Base-by-base conservation (phyloP, 1,140 invertebrate genomes). In the Phymastichus coffea region DNA sequence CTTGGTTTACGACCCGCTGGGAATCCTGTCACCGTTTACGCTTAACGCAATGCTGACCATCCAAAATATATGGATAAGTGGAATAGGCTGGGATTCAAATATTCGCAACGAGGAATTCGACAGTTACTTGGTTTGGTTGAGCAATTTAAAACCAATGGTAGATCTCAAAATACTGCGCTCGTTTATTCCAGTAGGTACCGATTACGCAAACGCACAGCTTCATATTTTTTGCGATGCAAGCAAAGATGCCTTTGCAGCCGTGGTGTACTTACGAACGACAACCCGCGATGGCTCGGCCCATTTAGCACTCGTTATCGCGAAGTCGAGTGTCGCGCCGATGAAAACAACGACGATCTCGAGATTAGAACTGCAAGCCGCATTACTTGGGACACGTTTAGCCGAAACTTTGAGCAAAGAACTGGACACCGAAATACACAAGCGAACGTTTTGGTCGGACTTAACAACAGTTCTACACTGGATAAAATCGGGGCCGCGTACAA, bases 331-430 rank as follows among this genome's bases (percentile, higher is more conserved):
- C 3, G 65, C 76, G 0, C 71, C 73, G 8, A 9, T 74, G 14
- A 71, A 70, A 46, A 30, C 40, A 7, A 26, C 70, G 12, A 70
- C 70, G 2, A 73, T 76, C 47, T 72, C 76, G 0, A 49, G 70
- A n/a, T 43, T 78, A 4, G 75, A 80, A 62, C 49, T 79, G 1
- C 63, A 72, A 23, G 75, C 69, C 3, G 71, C 73, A 2, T 38
- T 73, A 4, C 49, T 75, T 4, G 68, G 66, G 14, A 22, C 38
- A 3, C 1, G 26, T 14, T 23, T 54, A 4, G 23, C 40, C 1
- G 3, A 30, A 8, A 9, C 12, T 2, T 14, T 54, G 2, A 35
- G 4, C 10, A 4, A 28, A 2, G 10, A 54, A 10, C 6, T 26
- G 2, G 40, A 22, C 3, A 20, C 43, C 17, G 2, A 3, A n/a